Percentiles rank a stretch among this genome's conserved stretches.
Conservation (phyloP, 2,797 vertebrate genomes). For the Crenuchus spilurus region DNA sequence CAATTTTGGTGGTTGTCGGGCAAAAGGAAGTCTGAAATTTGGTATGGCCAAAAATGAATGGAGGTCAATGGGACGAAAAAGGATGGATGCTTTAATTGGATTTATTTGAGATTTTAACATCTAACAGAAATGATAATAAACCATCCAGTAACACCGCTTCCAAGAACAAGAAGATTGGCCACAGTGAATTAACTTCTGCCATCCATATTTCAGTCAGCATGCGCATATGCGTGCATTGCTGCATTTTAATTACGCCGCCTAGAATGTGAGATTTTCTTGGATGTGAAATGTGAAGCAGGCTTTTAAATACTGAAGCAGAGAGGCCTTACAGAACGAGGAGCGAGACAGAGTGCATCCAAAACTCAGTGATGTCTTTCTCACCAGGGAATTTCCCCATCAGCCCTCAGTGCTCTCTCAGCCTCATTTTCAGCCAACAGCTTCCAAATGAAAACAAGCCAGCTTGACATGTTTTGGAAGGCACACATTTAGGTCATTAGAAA, state of each 20-base stretch:
- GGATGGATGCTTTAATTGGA: too few species aligned
- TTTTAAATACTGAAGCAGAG: conserved; percentile 63
- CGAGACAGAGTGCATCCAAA: conserved; percentile 55
- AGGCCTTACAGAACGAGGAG: conserved; percentile 59
- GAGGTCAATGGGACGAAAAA: too few species aligned
- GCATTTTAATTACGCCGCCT: conserved; percentile 58
- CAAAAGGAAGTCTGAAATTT: too few species aligned
- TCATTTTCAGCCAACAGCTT: conserved; percentile 49
- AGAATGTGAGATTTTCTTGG: conserved; percentile 59
- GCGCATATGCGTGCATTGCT: conserved; percentile 37
- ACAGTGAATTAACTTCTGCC: conserved; percentile 54
- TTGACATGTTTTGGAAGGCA: conserved; percentile 50
- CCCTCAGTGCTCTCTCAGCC: conserved; percentile 29
- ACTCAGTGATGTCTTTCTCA: conserved; percentile 63
- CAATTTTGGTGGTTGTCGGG: too few species aligned
- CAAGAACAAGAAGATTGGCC: not conserved
- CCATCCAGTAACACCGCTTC: not conserved
- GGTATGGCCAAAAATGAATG: too few species aligned
- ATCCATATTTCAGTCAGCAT: conserved; percentile 52
- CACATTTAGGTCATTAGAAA: conserved; percentile 55
- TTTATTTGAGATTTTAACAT: too few species aligned
- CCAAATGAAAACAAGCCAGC: conserved; percentile 53
- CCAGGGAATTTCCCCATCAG: conserved; percentile 53
- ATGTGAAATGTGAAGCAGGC: conserved; percentile 60
- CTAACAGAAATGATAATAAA: too few species aligned